phyloP scores from a whole-genome alignment of 2,797 vertebrate species.

The Spinibarbus caldwelli region DNA sequence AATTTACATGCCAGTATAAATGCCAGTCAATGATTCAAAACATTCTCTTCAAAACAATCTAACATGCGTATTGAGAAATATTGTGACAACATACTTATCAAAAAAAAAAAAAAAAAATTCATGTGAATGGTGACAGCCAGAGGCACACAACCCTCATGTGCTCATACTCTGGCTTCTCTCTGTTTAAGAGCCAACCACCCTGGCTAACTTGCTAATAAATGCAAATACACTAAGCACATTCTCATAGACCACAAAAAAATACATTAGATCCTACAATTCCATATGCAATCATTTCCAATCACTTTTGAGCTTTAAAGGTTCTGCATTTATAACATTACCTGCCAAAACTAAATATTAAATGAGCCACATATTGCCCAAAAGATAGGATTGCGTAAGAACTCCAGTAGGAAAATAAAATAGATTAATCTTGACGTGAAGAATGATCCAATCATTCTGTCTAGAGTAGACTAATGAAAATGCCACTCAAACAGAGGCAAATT shows the following conservation, averaged over 20 bases:
- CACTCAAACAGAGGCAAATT: slow-evolving; percentile 17
- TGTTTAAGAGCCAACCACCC: neutral
- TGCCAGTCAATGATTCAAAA: neutral
- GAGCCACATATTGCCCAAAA: slow-evolving; percentile 22
- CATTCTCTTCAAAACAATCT: neutral
- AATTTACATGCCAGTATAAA: neutral
- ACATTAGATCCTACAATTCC: neutral
- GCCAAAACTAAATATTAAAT: slow-evolving; percentile 9
- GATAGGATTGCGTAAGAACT: neutral
- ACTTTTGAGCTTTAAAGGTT: too few species aligned
- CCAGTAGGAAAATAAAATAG: slow-evolving; percentile 19
- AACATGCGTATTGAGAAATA: neutral
- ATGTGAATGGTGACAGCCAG: neutral
- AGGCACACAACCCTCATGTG: neutral
- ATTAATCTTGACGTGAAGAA: slow-evolving; percentile 16
- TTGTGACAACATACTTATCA: neutral
- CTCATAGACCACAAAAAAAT: neutral
- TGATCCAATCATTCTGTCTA: slow-evolving; percentile 29
- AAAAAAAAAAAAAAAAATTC: too few species aligned
- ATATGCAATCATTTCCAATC: neutral
- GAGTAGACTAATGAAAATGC: slow-evolving; percentile 29
- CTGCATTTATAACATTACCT: too few species aligned
- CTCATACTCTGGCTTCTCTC: neutral
- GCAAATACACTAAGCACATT: neutral
- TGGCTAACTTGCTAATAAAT: neutral